Base-by-base conservation (phyloP, 2,888 invertebrate genomes). In the Acanthosepion lycidas region DNA sequence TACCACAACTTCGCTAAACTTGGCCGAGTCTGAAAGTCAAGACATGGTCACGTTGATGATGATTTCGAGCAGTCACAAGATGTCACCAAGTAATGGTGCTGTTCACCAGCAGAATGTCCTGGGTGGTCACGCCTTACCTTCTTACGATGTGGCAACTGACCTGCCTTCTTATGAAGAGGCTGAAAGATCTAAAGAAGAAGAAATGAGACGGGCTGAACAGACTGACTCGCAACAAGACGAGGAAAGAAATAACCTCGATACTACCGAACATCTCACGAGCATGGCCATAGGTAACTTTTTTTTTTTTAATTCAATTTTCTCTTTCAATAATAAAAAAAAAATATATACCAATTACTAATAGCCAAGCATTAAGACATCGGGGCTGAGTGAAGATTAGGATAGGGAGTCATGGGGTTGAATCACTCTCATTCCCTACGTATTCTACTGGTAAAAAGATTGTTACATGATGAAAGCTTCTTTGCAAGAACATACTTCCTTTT, bases 101-200 rank as follows among this genome's bases (percentile, higher is more conserved):
- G 15, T 12, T 8, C 59, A 78, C 3, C 78, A n/a, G n/a, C 78
- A 78, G 28, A 78, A n/a, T 78, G 15, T 15, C n/a, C 78, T n/a
- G n/a, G n/a, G 78, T n/a, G 78, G 78, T 15, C 28, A 78, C 91
- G 96, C 96, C 94, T 99, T 95, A 26, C 99, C 99, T 2, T 99
- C 99, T 0, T 99, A 99, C 96, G 98, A 98, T 97, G 98, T 98
- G 95, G 98, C 98, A 95, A 98, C 98, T 55, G 99, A 99, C 97
- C 98, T 99, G 96, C 99, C 99, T 12, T 98, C 99, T n/a, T 99
- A 99, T 97, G 99, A 99, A 97, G 99, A 99, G 97, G 99, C 99
- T 94, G 98, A 99, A 97, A 98, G 98, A 96, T 98, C 99, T 97
- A 99, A 99, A 92, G 26, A 92, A 51, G 92, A 92, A 51, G 78